Evolutionary conservation across 2,797 vertebrate genomes (phyloP).

Genomic region (Clarias platycephalus): DNA sequence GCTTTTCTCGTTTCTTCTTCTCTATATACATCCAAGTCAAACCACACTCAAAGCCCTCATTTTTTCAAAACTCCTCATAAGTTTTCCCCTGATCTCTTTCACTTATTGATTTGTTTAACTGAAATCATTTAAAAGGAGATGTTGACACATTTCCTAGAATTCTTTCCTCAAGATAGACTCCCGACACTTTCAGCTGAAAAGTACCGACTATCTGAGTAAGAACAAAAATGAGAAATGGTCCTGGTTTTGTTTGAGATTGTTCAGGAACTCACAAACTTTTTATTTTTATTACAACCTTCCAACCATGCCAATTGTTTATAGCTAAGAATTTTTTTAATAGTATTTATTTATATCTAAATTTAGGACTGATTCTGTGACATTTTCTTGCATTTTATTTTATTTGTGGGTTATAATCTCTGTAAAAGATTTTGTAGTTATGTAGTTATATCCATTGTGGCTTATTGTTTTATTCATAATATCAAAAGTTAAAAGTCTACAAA

Average conservation of each 20-base stretch:
- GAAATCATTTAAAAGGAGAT: slow-evolving; percentile 11
- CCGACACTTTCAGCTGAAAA: neutral
- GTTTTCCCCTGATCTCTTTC: neutral
- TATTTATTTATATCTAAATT: neutral
- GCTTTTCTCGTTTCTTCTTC: neutral
- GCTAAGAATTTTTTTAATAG: no score
- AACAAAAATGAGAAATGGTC: neutral
- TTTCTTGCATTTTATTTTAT: neutral
- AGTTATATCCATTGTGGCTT: neutral
- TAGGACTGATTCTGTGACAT: neutral
- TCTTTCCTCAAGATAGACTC: neutral
- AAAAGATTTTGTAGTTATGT: neutral
- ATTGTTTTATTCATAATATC: no score
- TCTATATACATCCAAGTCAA: neutral
- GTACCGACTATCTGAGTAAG: neutral
- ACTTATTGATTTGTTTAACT: slow-evolving; percentile 19
- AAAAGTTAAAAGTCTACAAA: neutral
- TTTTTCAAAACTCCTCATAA: slow-evolving; percentile 23
- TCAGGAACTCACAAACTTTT: neutral
- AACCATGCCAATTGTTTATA: no score
- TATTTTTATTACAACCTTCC: no score
- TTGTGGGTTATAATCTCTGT: neutral
- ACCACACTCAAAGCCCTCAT: neutral
- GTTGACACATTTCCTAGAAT: neutral
- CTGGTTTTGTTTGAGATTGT: neutral